A percentile compares a stretch with the other conserved stretches of the same genome.
Conservation (phyloP, 2,888 invertebrate species). For the Agrotis ipsilon region DNA sequence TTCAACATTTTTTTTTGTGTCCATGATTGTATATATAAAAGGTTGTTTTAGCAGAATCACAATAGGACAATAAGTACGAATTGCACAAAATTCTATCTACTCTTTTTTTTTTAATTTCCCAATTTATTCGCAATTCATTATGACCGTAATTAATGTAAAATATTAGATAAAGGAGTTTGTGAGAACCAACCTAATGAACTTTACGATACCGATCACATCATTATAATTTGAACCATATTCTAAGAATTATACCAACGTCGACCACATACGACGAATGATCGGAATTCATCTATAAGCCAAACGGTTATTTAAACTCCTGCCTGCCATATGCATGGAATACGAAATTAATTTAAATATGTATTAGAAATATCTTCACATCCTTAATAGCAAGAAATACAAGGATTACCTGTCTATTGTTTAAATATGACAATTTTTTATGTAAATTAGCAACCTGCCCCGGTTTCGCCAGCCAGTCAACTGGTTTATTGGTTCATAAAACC, state of each 20-base stretch:
- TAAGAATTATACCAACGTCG: neutral
- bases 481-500: no score
- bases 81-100: no score
- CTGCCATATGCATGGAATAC: neutral
- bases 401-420: conserved; percentile 12
- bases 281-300: neutral
- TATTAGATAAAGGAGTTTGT: no score
- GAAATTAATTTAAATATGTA: conserved; percentile 11
- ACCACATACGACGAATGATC: neutral
- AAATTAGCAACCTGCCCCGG: no score
- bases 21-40: no score
- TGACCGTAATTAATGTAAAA: no score
- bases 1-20: no score
- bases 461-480: no score
- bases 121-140: no score
- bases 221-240: neutral
- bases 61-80: no score
- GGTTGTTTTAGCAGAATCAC: no score
- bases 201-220: neutral
- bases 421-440: neutral
- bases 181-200: neutral
- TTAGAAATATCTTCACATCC: conserved; percentile 4
- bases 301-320: neutral
- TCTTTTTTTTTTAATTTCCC: no score
- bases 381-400: conserved; percentile 7